Conservation (phyloP, 2,113 vertebrate species). For the Puntigrus tetrazona region DNA sequence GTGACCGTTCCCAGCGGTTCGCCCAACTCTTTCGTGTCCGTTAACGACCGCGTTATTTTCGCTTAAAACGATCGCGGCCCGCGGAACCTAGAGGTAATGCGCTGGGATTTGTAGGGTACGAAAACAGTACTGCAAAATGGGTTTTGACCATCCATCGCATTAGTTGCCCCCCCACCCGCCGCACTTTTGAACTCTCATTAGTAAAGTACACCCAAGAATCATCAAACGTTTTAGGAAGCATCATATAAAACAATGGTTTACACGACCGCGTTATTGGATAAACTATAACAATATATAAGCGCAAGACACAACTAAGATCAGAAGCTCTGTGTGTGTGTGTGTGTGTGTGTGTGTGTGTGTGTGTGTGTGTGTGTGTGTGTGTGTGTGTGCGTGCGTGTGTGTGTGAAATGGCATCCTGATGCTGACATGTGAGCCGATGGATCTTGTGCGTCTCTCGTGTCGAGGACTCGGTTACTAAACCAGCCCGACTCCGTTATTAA, state of each 20-base stretch:
- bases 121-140: not conserved
- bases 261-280: not conserved
- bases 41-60: conserved; percentile 15
- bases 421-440: conserved; percentile 41
- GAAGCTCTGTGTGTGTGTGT: not conserved
- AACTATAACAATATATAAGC: no score
- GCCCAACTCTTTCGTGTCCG: not conserved
- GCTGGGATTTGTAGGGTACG: not conserved
- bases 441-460: conserved; percentile 63
- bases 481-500: conserved; percentile 70
- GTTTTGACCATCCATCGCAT: not conserved
- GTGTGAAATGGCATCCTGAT: conserved; percentile 37
- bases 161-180: not conserved
- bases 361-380: no score
- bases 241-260: not conserved
- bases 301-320: not conserved
- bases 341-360: no score
- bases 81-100: conserved; percentile 2
- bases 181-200: not conserved
- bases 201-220: not conserved
- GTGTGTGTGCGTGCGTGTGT: no score
- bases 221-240: not conserved
- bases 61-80: not conserved
- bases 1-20: conserved; percentile 53
- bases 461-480: conserved; percentile 66